phyloP scores from a whole-genome alignment of 2,113 vertebrate species.

The Rhinogobius similis region DNA sequence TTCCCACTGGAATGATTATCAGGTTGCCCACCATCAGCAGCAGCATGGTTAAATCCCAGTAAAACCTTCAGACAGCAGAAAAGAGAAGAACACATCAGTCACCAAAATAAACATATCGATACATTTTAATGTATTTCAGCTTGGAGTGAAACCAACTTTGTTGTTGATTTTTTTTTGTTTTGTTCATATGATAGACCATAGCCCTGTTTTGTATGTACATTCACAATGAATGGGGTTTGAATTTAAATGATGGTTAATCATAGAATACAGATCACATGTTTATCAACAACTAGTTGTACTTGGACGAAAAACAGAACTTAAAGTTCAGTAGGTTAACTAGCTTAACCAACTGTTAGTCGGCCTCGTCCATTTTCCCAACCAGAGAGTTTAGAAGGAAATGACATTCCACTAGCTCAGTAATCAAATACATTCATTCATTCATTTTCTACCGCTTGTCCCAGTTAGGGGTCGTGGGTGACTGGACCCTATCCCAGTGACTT shows the following conservation, averaged over 20 bases:
- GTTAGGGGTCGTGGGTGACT: too few relatives aligned
- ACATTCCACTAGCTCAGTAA: constrained; percentile 55
- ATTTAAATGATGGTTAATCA: neutral
- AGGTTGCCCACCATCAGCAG: constrained; percentile 99
- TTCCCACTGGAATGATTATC: constrained; percentile 98
- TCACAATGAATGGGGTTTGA: neutral
- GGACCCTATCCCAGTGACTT: too few relatives aligned
- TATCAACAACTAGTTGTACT: neutral
- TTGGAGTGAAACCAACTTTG: neutral
- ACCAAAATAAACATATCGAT: neutral
- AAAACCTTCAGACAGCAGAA: constrained; percentile 85
- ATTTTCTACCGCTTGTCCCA: too few relatives aligned
- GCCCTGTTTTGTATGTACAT: neutral
- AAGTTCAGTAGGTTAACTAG: constrained; percentile 59
- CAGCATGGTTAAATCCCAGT: constrained; percentile 99
- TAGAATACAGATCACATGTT: neutral
- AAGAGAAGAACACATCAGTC: constrained; percentile 1
- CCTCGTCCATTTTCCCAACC: constrained; percentile 50
- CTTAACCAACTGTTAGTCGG: constrained; percentile 56
- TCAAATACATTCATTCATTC: too few relatives aligned
- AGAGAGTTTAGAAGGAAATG: constrained; percentile 66
- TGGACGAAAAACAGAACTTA: constrained; percentile 16
- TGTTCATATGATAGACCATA: neutral
- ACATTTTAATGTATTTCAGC: neutral
- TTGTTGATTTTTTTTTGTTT: neutral